Evolutionary conservation across 2,113 vertebrate species (phyloP).

Genomic region (Oxyura jamaicensis): DNA sequence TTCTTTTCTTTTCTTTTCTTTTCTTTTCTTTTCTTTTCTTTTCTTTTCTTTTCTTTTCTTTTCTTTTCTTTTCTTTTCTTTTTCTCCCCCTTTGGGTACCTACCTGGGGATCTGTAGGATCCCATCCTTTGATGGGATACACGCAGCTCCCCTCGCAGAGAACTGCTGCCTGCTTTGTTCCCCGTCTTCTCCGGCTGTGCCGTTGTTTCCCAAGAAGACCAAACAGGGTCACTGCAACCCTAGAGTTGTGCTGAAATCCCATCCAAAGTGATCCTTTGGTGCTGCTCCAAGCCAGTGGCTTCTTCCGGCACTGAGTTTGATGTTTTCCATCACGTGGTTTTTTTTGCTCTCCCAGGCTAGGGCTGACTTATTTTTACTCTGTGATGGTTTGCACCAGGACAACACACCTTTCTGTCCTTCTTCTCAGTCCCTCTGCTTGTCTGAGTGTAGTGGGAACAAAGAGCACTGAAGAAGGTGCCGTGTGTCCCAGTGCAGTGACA

Average conservation of each 20-base stretch:
- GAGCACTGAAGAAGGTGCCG: not conserved
- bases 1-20: no score
- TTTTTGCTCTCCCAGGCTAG: not conserved
- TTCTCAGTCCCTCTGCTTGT: not conserved
- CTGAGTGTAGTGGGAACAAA: not conserved
- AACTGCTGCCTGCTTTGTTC: not conserved
- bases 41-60: no score
- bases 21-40: no score
- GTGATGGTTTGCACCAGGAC: not conserved
- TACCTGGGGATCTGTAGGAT: not conserved
- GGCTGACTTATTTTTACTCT: not conserved
- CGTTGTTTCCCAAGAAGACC: slow-evolving; percentile 8
- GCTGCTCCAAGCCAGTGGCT: not conserved
- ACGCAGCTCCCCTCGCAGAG: not conserved
- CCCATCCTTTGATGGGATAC: not conserved
- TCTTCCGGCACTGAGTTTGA: rapidly evolving
- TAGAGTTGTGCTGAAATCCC: not conserved
- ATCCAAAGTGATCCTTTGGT: rapidly evolving
- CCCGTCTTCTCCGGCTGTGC: not conserved
- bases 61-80: no score
- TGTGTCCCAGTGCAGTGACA: not conserved
- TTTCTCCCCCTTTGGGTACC: not conserved
- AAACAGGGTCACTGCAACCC: slow-evolving; percentile 51
- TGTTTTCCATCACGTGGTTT: not conserved
- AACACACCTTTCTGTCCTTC: not conserved